Base-by-base conservation (phyloP, 1,140 invertebrate genomes). In the Venturia canescens region DNA sequence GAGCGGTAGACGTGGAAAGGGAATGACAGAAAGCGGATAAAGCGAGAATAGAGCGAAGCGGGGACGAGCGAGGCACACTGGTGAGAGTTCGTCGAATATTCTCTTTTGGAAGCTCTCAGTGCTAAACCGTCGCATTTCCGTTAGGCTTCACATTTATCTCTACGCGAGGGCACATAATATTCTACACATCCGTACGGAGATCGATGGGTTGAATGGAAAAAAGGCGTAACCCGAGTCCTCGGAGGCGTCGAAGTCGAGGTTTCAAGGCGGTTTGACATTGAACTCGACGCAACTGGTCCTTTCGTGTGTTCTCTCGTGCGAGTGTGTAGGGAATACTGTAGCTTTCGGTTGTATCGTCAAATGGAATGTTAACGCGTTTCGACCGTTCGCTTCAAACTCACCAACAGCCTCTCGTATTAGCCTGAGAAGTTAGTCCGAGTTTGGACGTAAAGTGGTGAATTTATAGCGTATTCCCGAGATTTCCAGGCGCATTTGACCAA, bases 11-110 rank as follows among this genome's bases (percentile, higher is more conserved):
- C n/a, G 78, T 11, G 74, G 23, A 78, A 76, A 67, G 53, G 16
- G 38, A 13, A 31, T 9, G 5, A 11, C 66, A 31, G n/a, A 29
- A 18, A 53, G 78, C 7, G 67, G 75, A 13, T 13, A n/a, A 31
- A 31, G 71, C 50, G 23, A 66, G 48, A 63, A 63, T 34, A 60
- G 69, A 26, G 27, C 29, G 57, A 44, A n/a, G 44, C 7, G 16
- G 44, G 26, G 38, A 57, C 11, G 53, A 34, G 31, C 3, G 31
- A n/a, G n/a, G n/a, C n/a, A 7, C 31, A 34, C 3, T 21, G 44
- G 48, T 77, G 48, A 21, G 29, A 80, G 74, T 34, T 34, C 15
- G 53, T 77, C 75, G 74, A 80, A 83, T 80, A 82, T 82, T 80
- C 82, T 63, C 60, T 63, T 63, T 63, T 26, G 60, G 23, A 26